These are phyloP conservation scores for Parazoanthus atlanticus DNA, from an alignment of 92 coral and sea anemone genomes.

Conservation along the genomic window DNA sequence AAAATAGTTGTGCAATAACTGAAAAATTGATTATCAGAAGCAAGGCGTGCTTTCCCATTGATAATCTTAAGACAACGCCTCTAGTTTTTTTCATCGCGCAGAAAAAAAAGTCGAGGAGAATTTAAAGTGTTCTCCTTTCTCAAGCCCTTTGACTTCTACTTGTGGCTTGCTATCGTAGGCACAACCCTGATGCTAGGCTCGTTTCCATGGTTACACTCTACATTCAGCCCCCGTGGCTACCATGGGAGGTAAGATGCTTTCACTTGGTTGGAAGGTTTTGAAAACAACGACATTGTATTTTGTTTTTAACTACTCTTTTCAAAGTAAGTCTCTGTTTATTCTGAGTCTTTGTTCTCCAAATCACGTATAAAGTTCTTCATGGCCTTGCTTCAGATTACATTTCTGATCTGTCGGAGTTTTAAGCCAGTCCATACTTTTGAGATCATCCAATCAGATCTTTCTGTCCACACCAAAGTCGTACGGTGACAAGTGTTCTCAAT, in stretches of 20 bases:
- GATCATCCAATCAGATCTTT: too few species aligned
- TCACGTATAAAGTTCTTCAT: too few species aligned
- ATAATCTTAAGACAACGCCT: constrained; percentile 27
- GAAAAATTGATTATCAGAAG: constrained; percentile 11
- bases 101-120: not conserved
- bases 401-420: too few species aligned
- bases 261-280: too few species aligned
- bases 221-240: constrained; percentile 60
- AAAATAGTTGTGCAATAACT: not conserved
- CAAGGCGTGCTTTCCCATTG: constrained; percentile 28
- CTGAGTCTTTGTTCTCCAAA: too few species aligned
- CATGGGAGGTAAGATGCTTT: constrained; percentile 50
- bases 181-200: constrained; percentile 52
- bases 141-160: constrained; percentile 55
- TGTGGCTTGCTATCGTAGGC: constrained; percentile 60
- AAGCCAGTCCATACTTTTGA: too few species aligned
- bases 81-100: constrained; percentile 7
- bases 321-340: too few species aligned
- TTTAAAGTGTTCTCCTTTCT: constrained; percentile 49
- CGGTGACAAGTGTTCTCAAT: too few species aligned
- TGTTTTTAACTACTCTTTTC: too few species aligned
- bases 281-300: too few species aligned
- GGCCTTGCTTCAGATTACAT: too few species aligned
- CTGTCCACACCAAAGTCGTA: too few species aligned
- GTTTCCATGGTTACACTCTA: constrained; percentile 42